Conservation (phyloP, 1,140 invertebrate species). For the Bathynomus jamesi region DNA sequence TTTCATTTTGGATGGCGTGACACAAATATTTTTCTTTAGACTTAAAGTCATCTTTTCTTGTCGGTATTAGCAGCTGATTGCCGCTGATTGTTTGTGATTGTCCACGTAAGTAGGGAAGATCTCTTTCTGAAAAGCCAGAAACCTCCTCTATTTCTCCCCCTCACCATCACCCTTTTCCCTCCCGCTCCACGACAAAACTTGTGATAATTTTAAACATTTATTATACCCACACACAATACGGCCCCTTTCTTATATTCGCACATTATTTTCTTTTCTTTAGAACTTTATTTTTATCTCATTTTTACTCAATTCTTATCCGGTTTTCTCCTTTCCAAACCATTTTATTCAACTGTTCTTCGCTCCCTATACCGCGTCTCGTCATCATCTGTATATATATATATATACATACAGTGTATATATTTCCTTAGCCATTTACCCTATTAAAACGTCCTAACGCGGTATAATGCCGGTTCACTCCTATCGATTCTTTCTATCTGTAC, state of each 20-base stretch:
- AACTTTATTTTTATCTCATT: too few relatives aligned
- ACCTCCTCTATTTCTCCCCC: too few relatives aligned
- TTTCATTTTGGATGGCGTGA: neutral
- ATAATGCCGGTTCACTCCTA: neutral
- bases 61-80: neutral
- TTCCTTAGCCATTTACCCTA: neutral
- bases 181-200: too few relatives aligned
- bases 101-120: neutral
- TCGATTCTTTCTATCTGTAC: neutral
- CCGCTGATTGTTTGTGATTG: neutral
- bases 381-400: neutral
- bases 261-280: too few relatives aligned
- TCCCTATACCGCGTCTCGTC: too few relatives aligned
- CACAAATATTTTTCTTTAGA: neutral
- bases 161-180: too few relatives aligned
- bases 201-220: too few relatives aligned
- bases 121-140: neutral
- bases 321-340: too few relatives aligned
- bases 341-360: neutral
- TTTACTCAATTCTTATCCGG: too few relatives aligned
- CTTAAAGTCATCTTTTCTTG: neutral
- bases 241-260: too few relatives aligned
- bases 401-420: too few relatives aligned
- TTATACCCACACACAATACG: too few relatives aligned
- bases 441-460: neutral